These are phyloP conservation scores for Corapipo altera DNA, from an alignment of 2,113 vertebrate genomes.

Conservation along the genomic window DNA sequence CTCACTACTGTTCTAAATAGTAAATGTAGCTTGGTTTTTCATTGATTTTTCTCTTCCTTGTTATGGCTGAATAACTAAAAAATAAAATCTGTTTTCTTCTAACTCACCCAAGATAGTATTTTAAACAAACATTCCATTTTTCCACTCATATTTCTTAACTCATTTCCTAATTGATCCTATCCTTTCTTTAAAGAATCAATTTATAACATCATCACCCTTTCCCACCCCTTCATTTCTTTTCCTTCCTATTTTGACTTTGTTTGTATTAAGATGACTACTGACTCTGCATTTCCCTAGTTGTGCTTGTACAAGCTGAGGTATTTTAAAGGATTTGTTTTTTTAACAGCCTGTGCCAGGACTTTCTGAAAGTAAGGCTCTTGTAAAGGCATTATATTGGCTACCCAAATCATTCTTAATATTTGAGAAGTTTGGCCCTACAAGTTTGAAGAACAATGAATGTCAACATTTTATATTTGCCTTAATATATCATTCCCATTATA, in stretches of 20 bases:
- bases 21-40: neutral
- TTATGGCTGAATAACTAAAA: neutral
- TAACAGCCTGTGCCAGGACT: neutral
- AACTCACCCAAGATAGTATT: neutral
- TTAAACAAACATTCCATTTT: neutral
- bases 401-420: neutral
- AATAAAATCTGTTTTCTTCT: neutral
- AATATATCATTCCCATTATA: neutral
- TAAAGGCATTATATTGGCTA: neutral
- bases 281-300: neutral
- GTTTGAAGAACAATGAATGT: neutral
- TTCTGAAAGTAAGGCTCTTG: neutral
- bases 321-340: constrained; percentile 9
- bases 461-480: neutral
- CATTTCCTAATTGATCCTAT: neutral
- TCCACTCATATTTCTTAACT: neutral
- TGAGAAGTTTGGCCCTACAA: neutral
- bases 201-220: neutral
- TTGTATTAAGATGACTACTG: neutral
- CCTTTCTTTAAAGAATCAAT: neutral
- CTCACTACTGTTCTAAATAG: neutral
- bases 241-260: neutral
- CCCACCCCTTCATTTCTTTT: neutral
- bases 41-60: neutral
- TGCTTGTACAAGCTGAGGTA: neutral